phyloP scores from a whole-genome alignment of 1,140 invertebrate genomes.

The Drosophila ohnishii region DNA sequence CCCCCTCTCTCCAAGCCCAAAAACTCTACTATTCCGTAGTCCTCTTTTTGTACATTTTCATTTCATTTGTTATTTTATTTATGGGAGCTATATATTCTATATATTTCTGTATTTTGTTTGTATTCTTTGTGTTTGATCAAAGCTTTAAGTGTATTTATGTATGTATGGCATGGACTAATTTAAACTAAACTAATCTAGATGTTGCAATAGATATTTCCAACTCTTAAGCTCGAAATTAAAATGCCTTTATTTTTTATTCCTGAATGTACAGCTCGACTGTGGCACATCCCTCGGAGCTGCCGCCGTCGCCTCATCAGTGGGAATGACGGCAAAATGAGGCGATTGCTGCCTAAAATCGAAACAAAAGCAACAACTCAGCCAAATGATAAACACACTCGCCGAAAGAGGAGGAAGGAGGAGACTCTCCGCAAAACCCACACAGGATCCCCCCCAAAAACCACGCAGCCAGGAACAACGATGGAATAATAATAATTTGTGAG shows the following conservation, averaged over 20 bases:
- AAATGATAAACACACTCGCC: slow-evolving; percentile 31
- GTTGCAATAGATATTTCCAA: neutral
- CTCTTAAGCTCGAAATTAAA: slow-evolving; percentile 5
- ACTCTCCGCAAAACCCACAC: neutral
- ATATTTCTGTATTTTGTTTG: slow-evolving; percentile 27
- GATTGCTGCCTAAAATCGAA: slow-evolving; percentile 83
- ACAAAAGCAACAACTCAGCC: slow-evolving; percentile 52
- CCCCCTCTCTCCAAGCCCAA: slow-evolving; percentile 17
- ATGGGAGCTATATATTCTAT: slow-evolving; percentile 45
- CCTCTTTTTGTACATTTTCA: slow-evolving; percentile 43
- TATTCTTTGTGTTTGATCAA: slow-evolving; percentile 25
- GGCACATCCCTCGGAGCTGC: slow-evolving; percentile 97
- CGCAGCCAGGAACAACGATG: slow-evolving; percentile 56
- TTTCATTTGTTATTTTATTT: slow-evolving; percentile 24
- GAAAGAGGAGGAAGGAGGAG: slow-evolving; percentile 17
- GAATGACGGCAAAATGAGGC: slow-evolving; percentile 88
- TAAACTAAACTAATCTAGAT: slow-evolving; percentile 24
- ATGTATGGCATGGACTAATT: slow-evolving; percentile 22
- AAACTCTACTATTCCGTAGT: slow-evolving; percentile 27
- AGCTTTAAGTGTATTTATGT: slow-evolving; percentile 33
- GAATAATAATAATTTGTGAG: slow-evolving; percentile 54
- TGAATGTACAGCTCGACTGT: slow-evolving; percentile 90
- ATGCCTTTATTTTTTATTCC: slow-evolving; percentile 12
- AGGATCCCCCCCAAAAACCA: slow-evolving; percentile 12
- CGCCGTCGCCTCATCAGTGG: slow-evolving; percentile 98